Percentiles rank a stretch among this genome's conserved stretches.
These are phyloP conservation scores for Epinotia bilunana DNA, from an alignment of 2,888 invertebrate species.

Conservation along the genomic window DNA sequence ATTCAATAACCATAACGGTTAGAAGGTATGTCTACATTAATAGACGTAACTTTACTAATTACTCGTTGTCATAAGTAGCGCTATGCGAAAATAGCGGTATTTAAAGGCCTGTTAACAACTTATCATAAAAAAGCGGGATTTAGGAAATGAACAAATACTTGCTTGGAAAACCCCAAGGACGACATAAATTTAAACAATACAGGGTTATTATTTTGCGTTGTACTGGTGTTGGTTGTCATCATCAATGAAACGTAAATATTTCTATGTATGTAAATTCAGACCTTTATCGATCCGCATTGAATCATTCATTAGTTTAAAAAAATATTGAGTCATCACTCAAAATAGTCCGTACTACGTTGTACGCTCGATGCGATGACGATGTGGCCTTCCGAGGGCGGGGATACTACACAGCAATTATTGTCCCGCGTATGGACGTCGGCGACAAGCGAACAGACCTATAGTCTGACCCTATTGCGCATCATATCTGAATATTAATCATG, in stretches of 20 bases:
- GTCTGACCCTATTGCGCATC: constrained; percentile 22
- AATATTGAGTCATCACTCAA: constrained; percentile 41
- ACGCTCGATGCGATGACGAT: constrained; percentile 38
- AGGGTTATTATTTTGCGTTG: neutral
- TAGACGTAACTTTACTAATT: neutral
- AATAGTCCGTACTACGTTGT: constrained; percentile 44
- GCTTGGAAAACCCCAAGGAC: neutral
- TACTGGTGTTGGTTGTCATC: too few relatives aligned
- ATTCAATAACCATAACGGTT: neutral
- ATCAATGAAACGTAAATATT: neutral
- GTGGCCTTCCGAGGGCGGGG: constrained; percentile 44
- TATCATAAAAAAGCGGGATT: neutral
- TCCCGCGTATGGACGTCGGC: constrained; percentile 22
- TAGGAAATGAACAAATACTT: neutral
- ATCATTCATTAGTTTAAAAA: constrained; percentile 39
- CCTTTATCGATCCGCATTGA: constrained; percentile 37
- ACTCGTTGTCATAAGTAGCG: neutral
- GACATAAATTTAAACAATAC: neutral
- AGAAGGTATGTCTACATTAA: neutral
- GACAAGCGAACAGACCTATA: constrained; percentile 26
- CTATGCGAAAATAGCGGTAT: too few relatives aligned
- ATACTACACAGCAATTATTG: constrained; percentile 40
- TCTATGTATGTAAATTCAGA: neutral
- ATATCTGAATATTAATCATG: constrained; percentile 5
- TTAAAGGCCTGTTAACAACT: neutral